phyloP scores from a whole-genome alignment of 1,140 invertebrate genomes.

The Cydia pomonella region DNA sequence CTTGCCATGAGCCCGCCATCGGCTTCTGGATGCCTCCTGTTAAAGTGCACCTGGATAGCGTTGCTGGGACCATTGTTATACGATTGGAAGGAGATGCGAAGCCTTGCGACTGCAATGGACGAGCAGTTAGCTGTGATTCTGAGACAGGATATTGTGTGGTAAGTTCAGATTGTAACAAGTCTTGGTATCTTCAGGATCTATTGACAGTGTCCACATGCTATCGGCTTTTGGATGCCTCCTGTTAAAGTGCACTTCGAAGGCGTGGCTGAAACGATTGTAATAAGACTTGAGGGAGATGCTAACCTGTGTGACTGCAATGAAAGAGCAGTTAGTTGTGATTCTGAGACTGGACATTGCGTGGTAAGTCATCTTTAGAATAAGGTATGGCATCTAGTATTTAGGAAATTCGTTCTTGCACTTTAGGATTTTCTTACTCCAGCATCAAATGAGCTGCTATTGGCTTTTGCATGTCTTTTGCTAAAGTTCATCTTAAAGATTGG shows the following conservation, averaged over 20 bases:
- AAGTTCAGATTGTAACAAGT: no score
- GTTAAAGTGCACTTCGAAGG: conserved; percentile 48
- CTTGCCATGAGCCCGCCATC: conserved; percentile 92
- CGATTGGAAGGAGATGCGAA: conserved; percentile 90
- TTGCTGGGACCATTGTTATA: conserved; percentile 84
- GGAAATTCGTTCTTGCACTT: no score
- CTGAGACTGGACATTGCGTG: conserved; percentile 51
- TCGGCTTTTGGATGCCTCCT: conserved; percentile 86
- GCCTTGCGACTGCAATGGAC: conserved; percentile 91
- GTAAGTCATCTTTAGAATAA: no score
- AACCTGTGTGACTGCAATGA: conserved; percentile 91
- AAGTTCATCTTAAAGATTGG: no score
- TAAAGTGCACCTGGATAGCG: conserved; percentile 49
- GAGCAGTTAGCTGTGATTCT: conserved; percentile 89
- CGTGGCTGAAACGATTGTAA: conserved; percentile 83
- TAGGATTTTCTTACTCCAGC: no score
- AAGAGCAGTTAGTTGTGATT: conserved; percentile 89
- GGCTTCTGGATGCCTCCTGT: conserved; percentile 86
- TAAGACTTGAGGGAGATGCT: conserved; percentile 90
- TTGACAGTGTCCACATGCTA: no score
- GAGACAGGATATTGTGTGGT: conserved; percentile 93
- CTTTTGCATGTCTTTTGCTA: no score
- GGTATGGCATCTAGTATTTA: no score
- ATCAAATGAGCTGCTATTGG: no score
- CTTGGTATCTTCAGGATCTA: no score